Base-by-base conservation (phyloP, 2,113 vertebrate species). In the Oreochromis niloticus region DNA sequence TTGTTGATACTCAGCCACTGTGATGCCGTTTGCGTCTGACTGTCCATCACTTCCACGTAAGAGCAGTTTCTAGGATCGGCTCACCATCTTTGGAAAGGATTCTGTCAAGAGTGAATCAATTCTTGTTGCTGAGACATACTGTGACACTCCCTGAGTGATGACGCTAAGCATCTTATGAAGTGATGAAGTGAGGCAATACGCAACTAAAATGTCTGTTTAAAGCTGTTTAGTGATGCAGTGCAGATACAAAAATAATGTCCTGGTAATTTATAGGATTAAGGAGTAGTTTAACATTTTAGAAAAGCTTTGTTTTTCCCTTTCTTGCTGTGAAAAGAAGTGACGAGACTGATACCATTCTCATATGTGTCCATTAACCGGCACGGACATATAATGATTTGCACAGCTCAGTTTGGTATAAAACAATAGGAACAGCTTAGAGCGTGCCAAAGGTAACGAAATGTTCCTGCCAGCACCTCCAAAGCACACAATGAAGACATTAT, bases 1-100 rank as follows among this genome's bases (percentile, higher is more conserved):
- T 94, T 94, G 88, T 91, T 89, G 89, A 90, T 43, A 61, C 84
- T 94, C 89, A 94, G 93, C 88, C 92, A 83, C 91, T 93, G 89
- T 88, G 90, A 93, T 93, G 92, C 91, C 56, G 86, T 73, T 73
- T 78, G 52, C 84, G 75, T 92, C 63, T 61, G 81, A 92, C 85
- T 92, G 94, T 92, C 93, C 94, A 90, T 94, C 91, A 94, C 89
- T 85, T 80, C 32, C 78, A 85, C 66, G 46, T 79, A 80, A 61
- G 80, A 91, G 79, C 85, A 32, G 73, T 34, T 89, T 85, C 75
- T 50, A 73, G 87, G 88, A 75, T 90, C 81, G 22, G 75, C 68
- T 89, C 61, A 39, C 85, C 82, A 59, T 87, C 90, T 84, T 85
- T 82, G 75, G 73, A 83, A 89, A 84, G 68, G 57, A 34, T 79